Conservation (phyloP, 2,797 vertebrate genomes). For the Orientallactaga sibirica region DNA sequence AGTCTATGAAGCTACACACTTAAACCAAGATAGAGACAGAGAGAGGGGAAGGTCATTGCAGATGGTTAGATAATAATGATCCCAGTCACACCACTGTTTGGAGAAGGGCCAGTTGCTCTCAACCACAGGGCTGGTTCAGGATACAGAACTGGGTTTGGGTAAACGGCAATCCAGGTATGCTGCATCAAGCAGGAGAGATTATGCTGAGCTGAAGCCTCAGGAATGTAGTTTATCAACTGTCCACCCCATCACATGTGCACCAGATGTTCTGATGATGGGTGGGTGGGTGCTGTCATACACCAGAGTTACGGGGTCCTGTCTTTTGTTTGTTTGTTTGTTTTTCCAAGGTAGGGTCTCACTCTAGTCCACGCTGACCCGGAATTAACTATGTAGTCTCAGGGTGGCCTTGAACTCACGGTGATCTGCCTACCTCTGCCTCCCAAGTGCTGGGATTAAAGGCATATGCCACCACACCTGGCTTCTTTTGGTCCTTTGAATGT, state of each 20-base stretch:
- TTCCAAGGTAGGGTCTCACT: too few relatives aligned
- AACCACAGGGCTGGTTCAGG: background rate
- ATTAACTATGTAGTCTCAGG: too few relatives aligned
- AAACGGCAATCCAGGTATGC: background rate
- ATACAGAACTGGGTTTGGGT: background rate
- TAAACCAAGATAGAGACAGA: background rate
- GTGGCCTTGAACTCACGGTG: too few relatives aligned
- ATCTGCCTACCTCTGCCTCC: too few relatives aligned
- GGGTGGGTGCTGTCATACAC: too few relatives aligned
- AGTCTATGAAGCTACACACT: too few relatives aligned
- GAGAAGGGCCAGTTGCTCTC: background rate
- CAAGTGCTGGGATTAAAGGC: too few relatives aligned
- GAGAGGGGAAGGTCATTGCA: background rate
- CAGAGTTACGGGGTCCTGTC: too few relatives aligned
- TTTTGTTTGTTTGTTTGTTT: too few relatives aligned
- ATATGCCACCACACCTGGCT: too few relatives aligned
- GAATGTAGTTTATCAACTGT: background rate
- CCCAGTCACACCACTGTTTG: background rate
- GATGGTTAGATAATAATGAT: background rate
- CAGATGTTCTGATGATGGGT: background rate
- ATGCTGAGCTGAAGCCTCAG: background rate
- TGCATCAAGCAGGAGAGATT: background rate
- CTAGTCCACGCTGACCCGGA: too few relatives aligned
- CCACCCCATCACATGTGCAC: background rate
- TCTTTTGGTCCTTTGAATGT: background rate